Evolutionary conservation across 2,888 invertebrate genomes (phyloP), one percentile per base, ranked within the genome.

Genomic region (Poecilobothrus nobilitatus): DNA sequence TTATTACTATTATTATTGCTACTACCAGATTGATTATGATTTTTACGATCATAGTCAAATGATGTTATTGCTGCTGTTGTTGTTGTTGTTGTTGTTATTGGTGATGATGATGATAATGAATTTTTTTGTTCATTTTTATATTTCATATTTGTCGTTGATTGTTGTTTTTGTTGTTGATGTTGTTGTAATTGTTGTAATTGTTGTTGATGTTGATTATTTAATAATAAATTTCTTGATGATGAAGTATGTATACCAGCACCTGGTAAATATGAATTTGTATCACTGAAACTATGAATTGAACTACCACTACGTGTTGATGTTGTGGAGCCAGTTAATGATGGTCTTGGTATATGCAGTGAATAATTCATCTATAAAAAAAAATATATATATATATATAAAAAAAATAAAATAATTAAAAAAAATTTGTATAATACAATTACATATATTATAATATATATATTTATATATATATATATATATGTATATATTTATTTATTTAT

Each of bases 341-440:
- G 91, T 84, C 92, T 87, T 76, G 92, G 91, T 81, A 92, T 91
- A 82, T 91, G 91, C 91, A 91, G 92, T 81, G 87, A 78, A 72
- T 81, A 79, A 76, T 81, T 80, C 81, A 82, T 82, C 82, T 82
- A 70, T 2, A 74, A 71, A 18, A 37, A 41, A 5, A 63, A 27
- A n/a, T n/a, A n/a, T n/a, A n/a, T n/a, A n/a, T n/a, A n/a, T 41
- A 15, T 44, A 62, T 64, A 70, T 65, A 68, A 37, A 63, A 21
- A 33, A 69, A 69, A 67, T 37, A 68, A 66, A 53, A 68, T 44
- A 68, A 70, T 66, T 22, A 65, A 37, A 10, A 37, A 37, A 37
- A 27, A 27, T 27, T 4, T 27, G 3, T 27, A 27, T 27, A 27
- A 5, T 27, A 4, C 3, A 27, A 27, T 27, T 27, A 27, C 5